Percentiles rank a stretch among this genome's conserved stretches.
Evolutionary conservation across 2,888 invertebrate species (phyloP).

Genomic region (Branchellion lobata): DNA sequence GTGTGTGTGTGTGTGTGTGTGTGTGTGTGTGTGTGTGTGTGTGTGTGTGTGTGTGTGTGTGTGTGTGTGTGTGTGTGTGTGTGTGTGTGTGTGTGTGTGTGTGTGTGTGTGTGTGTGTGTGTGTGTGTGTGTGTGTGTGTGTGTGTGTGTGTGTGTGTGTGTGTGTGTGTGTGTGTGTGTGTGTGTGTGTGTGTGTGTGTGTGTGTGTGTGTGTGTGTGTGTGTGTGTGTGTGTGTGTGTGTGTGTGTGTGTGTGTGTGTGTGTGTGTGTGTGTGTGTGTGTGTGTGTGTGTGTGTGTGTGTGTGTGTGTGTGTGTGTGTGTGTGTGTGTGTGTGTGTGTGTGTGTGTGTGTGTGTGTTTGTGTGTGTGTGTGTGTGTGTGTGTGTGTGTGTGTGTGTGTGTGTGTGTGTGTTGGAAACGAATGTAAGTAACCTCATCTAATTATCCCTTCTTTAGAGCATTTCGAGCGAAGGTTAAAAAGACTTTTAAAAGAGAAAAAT

Average conservation of each 20-base stretch:
- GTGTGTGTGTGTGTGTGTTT: conserved; percentile 20
- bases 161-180: conserved; percentile 1
- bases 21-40: conserved; percentile 25
- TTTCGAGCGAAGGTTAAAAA: no score
- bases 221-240: no score
- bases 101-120: conserved; percentile 28
- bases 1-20: conserved; percentile 27
- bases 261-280: conserved; percentile 28
- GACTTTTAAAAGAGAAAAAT: no score
- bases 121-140: conserved; percentile 14
- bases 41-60: conserved; percentile 28
- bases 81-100: conserved; percentile 27
- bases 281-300: conserved; percentile 30
- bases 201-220: conserved; percentile 6
- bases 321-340: conserved; percentile 29
- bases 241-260: conserved; percentile 8
- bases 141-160: background rate
- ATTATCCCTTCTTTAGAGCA: no score
- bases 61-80: conserved; percentile 30
- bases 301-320: conserved; percentile 27
- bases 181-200: no score
- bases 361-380: conserved; percentile 27
- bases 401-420: conserved; percentile 10
- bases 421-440: no score
- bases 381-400: conserved; percentile 25